These are phyloP conservation scores for Drosophila ficusphila DNA, from an alignment of 1,140 invertebrate genomes.

Conservation along the genomic window DNA sequence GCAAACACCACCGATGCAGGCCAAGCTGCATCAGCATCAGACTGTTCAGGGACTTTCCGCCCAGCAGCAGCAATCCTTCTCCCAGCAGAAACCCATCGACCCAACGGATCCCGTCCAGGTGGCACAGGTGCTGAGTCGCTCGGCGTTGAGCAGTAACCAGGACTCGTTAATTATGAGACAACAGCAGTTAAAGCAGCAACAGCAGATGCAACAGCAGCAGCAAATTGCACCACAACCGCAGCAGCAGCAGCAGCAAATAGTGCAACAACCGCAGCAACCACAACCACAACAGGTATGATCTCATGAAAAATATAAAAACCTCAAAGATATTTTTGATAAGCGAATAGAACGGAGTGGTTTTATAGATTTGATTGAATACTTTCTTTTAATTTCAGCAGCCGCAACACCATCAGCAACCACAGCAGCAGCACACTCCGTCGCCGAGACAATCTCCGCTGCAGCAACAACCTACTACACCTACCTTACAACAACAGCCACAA, in stretches of 20 bases:
- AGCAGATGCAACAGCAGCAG: slow-evolving; percentile 62
- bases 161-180: slow-evolving; percentile 79
- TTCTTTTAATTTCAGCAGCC: too few relatives aligned
- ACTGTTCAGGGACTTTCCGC: slow-evolving; percentile 23
- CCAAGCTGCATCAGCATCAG: slow-evolving; percentile 59
- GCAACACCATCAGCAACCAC: slow-evolving; percentile 44
- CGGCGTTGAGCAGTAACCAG: slow-evolving; percentile 75
- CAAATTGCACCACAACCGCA: slow-evolving; percentile 52
- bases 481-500: slow-evolving; percentile 43
- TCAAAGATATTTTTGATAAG: too few relatives aligned
- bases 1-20: slow-evolving; percentile 65
- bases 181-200: slow-evolving; percentile 79
- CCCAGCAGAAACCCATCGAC: slow-evolving; percentile 68
- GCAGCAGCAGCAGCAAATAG: slow-evolving; percentile 48
- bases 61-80: slow-evolving; percentile 62
- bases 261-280: slow-evolving; percentile 5
- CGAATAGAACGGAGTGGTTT: too few relatives aligned
- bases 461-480: slow-evolving; percentile 46
- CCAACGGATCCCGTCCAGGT: slow-evolving; percentile 81
- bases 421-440: slow-evolving; percentile 45
- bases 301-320: too few relatives aligned
- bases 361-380: too few relatives aligned
- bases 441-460: slow-evolving; percentile 46
- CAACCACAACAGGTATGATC: too few relatives aligned
- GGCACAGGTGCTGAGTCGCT: slow-evolving; percentile 76